phyloP scores from a whole-genome alignment of 2,888 invertebrate species.

The Aplocera efformata region DNA sequence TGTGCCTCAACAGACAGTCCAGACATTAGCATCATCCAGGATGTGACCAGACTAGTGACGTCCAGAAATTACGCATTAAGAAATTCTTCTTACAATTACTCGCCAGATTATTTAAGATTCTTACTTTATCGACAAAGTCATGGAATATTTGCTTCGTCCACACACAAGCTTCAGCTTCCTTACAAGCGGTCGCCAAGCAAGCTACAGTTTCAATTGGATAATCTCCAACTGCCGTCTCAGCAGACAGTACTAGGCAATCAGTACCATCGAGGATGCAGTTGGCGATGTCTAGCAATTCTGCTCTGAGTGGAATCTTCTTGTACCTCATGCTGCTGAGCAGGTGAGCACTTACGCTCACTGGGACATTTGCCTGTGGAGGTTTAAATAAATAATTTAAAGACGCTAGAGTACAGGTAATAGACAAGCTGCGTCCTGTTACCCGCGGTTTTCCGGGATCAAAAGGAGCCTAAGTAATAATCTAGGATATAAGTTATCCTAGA shows the following conservation, averaged over 20 bases:
- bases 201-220: slow-evolving; percentile 78
- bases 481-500: too few relatives aligned
- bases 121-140: slow-evolving; percentile 46
- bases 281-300: slow-evolving; percentile 85
- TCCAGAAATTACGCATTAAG: too few relatives aligned
- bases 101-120: too few relatives aligned
- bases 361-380: slow-evolving; percentile 52
- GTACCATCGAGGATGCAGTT: slow-evolving; percentile 88
- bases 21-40: too few relatives aligned
- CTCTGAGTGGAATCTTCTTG: slow-evolving; percentile 62
- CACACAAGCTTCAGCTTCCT: slow-evolving; percentile 86
- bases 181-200: slow-evolving; percentile 72
- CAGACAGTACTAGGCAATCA: slow-evolving; percentile 84
- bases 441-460: too few relatives aligned
- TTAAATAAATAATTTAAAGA: background rate
- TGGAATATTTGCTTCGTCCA: slow-evolving; percentile 76
- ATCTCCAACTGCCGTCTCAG: slow-evolving; percentile 84
- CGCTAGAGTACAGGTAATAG: too few relatives aligned
- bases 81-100: background rate
- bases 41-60: too few relatives aligned
- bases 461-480: too few relatives aligned
- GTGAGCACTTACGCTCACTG: slow-evolving; percentile 55
- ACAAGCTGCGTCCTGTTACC: too few relatives aligned
- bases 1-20: too few relatives aligned
- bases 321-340: slow-evolving; percentile 59